These are phyloP conservation scores for Thalassarche chlororhynchos DNA, from an alignment of 2,113 vertebrate species.

Conservation along the genomic window DNA sequence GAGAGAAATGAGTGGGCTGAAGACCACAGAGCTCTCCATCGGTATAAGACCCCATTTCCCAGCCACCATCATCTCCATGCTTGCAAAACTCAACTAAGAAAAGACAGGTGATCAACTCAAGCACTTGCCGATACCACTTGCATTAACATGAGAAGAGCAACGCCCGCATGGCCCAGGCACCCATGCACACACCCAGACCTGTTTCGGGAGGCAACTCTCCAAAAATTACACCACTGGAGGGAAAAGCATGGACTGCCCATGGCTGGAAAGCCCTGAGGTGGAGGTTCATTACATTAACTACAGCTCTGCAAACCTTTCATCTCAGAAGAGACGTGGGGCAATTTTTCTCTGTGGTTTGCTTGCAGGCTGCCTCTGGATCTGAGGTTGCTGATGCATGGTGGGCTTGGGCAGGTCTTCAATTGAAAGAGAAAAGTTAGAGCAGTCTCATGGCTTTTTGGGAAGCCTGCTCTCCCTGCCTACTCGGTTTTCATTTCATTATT, in stretches of 20 bases:
- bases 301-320: not conserved
- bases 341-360: not conserved
- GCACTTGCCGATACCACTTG: not conserved
- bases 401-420: not conserved
- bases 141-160: not conserved
- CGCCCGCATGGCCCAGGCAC: fast-evolving
- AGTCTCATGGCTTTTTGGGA: not conserved
- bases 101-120: not conserved
- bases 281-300: not conserved
- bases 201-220: not conserved
- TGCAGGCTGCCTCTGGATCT: not conserved
- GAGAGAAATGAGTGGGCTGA: not conserved
- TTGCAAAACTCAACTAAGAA: not conserved
- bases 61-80: not conserved
- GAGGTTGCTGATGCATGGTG: too few relatives aligned
- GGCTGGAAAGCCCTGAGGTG: not conserved
- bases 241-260: not conserved
- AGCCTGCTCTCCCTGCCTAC: not conserved
- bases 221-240: not conserved
- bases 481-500: not conserved
- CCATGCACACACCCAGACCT: fast-evolving
- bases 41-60: not conserved
- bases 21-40: not conserved
- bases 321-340: not conserved
- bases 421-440: not conserved